A percentile compares a stretch with the other conserved stretches of the same genome.
Evolutionary conservation across 2,797 vertebrate genomes (phyloP).

Genomic region (Crax fasciolata): DNA sequence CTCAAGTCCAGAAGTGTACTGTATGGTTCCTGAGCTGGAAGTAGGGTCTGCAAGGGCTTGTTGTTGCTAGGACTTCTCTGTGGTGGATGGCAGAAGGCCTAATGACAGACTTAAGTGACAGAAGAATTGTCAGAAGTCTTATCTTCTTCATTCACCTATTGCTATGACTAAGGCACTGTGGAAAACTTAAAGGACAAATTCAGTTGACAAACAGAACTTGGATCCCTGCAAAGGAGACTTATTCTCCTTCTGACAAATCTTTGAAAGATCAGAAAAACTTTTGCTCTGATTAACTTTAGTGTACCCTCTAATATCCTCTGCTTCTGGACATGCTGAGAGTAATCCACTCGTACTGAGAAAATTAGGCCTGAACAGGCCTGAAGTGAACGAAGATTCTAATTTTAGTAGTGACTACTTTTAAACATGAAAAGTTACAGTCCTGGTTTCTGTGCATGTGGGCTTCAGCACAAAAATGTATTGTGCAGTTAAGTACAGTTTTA

Average conservation of each 20-base stretch:
- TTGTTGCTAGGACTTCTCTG: background rate
- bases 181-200: background rate
- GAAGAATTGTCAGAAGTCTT: background rate
- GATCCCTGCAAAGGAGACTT: background rate
- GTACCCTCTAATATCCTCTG: background rate
- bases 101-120: background rate
- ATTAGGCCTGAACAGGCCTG: background rate
- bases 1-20: background rate
- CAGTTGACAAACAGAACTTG: background rate
- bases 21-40: background rate
- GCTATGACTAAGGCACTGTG: background rate
- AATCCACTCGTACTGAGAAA: background rate
- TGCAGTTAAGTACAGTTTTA: background rate
- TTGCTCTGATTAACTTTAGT: background rate
- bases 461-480: background rate
- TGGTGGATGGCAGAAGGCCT: background rate
- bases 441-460: background rate
- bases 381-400: background rate
- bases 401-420: background rate
- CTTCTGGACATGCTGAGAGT: background rate
- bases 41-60: background rate
- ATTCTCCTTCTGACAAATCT: background rate
- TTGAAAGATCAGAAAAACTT: background rate
- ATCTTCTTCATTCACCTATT: background rate
- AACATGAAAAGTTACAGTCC: background rate